Percentiles rank a stretch among this genome's conserved stretches.
Evolutionary conservation across 2,888 invertebrate genomes (phyloP).

Genomic region (Tribolium freemani): DNA sequence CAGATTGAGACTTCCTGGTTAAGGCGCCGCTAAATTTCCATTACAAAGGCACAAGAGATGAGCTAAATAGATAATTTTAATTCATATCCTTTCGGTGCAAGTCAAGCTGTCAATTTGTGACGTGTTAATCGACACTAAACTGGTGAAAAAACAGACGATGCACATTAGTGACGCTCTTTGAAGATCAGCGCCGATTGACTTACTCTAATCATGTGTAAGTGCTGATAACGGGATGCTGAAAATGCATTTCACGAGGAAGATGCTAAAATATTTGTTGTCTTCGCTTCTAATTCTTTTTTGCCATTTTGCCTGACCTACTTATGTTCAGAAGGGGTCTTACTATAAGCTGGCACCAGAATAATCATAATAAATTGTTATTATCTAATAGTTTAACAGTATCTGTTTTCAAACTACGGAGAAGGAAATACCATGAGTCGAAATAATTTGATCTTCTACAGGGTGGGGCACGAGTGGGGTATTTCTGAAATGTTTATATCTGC

Average conservation of each 20-base stretch:
- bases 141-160: slow-evolving; percentile 8
- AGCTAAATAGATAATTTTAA: slow-evolving; percentile 33
- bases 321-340: no score
- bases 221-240: slow-evolving; percentile 37
- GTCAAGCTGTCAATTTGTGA: slow-evolving; percentile 28
- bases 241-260: background rate
- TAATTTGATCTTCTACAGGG: no score
- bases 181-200: slow-evolving; percentile 33
- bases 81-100: slow-evolving; percentile 32
- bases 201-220: slow-evolving; percentile 41
- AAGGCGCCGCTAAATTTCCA: slow-evolving; percentile 37
- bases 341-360: no score
- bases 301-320: no score
- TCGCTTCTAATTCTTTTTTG: no score
- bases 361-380: no score
- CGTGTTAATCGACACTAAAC: slow-evolving; percentile 28
- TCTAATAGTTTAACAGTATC: no score
- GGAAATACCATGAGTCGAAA: no score
- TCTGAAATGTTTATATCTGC: no score
- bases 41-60: slow-evolving; percentile 19
- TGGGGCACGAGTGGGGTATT: no score
- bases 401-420: no score
- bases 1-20: slow-evolving; percentile 32
- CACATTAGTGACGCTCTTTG: slow-evolving; percentile 26
- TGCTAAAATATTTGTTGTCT: background rate